Percentiles rank a stretch among this genome's conserved stretches.
These are phyloP conservation scores for Drepana falcataria DNA, from an alignment of 2,888 invertebrate genomes.

Conservation along the genomic window DNA sequence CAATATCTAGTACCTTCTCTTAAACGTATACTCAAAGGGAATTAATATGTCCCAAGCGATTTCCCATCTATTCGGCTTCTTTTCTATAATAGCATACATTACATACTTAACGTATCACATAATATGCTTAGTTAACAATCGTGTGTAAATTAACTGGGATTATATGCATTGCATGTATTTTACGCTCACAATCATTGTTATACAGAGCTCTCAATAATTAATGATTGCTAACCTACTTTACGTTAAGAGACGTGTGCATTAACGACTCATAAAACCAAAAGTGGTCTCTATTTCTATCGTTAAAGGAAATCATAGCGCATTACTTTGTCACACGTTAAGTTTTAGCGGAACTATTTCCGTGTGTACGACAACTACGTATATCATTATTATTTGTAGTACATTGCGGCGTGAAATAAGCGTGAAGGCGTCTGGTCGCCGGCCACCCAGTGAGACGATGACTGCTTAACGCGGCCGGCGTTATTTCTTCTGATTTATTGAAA, in stretches of 20 bases:
- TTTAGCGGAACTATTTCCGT: slow-evolving; percentile 47
- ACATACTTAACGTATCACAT: too few relatives aligned
- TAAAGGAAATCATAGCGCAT: background rate
- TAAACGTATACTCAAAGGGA: too few relatives aligned
- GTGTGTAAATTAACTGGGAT: too few relatives aligned
- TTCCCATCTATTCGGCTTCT: too few relatives aligned
- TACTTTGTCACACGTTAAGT: slow-evolving; percentile 27
- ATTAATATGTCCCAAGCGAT: too few relatives aligned
- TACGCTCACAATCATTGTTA: too few relatives aligned
- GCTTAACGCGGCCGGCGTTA: slow-evolving; percentile 69
- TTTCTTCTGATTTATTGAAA: slow-evolving; percentile 75
- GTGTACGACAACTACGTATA: slow-evolving; percentile 21
- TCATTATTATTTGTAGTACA: slow-evolving; percentile 61
- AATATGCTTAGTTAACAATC: too few relatives aligned
- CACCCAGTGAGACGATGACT: slow-evolving; percentile 72
- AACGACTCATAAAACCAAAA: background rate
- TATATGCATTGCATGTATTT: too few relatives aligned
- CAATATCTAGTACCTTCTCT: too few relatives aligned
- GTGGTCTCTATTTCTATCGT: background rate
- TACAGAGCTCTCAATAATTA: background rate
- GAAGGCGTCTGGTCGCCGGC: slow-evolving; percentile 59
- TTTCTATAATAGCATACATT: too few relatives aligned
- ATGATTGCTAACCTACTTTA: background rate
- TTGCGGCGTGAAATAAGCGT: slow-evolving; percentile 65
- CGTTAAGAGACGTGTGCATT: background rate